Conservation (phyloP, 2,113 vertebrate species). For the Piprites chloris region DNA sequence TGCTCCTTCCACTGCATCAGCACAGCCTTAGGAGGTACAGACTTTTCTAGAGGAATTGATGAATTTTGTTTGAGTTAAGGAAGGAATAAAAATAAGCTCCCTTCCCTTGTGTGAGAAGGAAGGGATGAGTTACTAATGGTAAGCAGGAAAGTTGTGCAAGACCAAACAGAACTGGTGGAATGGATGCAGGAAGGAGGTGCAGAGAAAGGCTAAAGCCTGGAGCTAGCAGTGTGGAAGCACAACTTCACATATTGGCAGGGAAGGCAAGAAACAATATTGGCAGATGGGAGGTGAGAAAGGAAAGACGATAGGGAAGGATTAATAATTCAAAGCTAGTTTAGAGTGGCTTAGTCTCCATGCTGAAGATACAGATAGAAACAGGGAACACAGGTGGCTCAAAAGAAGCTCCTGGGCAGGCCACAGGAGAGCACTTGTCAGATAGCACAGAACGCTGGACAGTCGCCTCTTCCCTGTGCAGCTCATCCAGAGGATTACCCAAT, state of each 20-base stretch:
- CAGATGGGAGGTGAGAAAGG: background rate
- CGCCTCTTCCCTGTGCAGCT: background rate
- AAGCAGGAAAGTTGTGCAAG: background rate
- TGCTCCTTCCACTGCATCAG: background rate
- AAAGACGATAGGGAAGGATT: background rate
- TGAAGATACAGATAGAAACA: background rate
- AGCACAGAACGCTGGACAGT: background rate
- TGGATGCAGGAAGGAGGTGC: background rate
- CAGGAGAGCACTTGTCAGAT: background rate
- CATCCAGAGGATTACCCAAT: background rate
- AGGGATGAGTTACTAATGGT: background rate
- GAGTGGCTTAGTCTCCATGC: background rate
- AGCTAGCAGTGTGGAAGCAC: background rate
- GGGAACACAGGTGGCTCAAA: background rate
- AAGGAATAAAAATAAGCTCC: background rate
- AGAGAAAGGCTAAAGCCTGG: background rate
- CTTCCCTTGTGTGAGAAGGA: background rate
- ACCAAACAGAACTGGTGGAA: background rate
- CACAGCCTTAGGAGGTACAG: background rate
- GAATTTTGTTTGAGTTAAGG: background rate
- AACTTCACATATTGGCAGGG: background rate
- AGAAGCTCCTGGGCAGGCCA: background rate
- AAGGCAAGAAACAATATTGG: background rate
- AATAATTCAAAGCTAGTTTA: background rate
- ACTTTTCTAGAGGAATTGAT: background rate